Evolutionary conservation across 2,113 vertebrate species (phyloP), one percentile per base, ranked within the genome.

Genomic region (Grammomys dolichurus): DNA sequence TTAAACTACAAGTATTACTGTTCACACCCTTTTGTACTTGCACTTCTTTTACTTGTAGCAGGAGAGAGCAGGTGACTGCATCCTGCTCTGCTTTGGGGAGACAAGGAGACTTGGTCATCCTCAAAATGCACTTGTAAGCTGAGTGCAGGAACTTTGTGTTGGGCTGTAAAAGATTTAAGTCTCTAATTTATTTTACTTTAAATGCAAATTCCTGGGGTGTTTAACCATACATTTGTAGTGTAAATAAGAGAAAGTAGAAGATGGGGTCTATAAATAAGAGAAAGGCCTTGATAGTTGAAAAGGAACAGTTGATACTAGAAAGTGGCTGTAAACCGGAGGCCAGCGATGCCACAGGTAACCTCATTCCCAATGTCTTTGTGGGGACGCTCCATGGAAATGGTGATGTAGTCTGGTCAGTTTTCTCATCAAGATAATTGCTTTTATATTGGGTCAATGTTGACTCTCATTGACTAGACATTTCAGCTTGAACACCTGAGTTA

Each of bases 361-460:
- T 51, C 43, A 54, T 22, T 94, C 28, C 3, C 1, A 36, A 58
- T 2, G 1, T 43, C 73, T 31, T 75, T 3, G 2, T 46, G 28
- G 80, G 24, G 28, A 0, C 36, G 36, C 16, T 85, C 33, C 0
- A 5, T 3, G 14, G 46, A 8, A 1, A 0, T 14, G 84, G 54
- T 46, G 14, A 0, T 1, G 43, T 43, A 72, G 70, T 73, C 33
- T 54, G 9, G 13, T 90, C 2, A 20, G 9, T 22, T 56, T n/a
- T 46, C 24, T 76, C 33, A 82, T 36, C 4, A 67, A 58, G 33
- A 90, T 67, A 93, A 72, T 70, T 31, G 33, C 24, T 85, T 70
- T 82, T 87, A 43, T 10, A 40, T 43, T 16, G 28, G 8, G 4
- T 63, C 16, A 87, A n/a, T 22, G 46, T n/a, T 86, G 43, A 76